Base-by-base conservation (phyloP, 2,113 vertebrate species). In the Tenrec ecaudatus region DNA sequence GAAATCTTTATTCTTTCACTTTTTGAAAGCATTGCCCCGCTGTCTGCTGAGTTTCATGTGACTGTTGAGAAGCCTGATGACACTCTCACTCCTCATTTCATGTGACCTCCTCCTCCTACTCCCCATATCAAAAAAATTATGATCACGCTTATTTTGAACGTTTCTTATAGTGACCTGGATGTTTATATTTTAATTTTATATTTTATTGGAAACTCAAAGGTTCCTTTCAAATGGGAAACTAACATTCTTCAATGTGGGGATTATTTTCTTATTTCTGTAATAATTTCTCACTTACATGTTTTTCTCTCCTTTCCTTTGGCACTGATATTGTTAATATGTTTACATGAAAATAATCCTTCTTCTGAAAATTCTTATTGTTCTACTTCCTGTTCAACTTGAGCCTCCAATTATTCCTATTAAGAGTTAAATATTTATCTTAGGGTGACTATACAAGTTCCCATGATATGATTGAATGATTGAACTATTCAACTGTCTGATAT, bases 1-100 rank as follows among this genome's bases (percentile, higher is more conserved):
- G 33, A 85, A 73, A 38, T 90, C 58, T 40, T 86, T 88, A 84
- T 95, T 76, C 36, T 86, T 82, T 47, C 69, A 9, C 4, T n/a
- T 57, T 92, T 92, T 82, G 22, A 89, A 94, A 83, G 29, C 27
- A 71, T 86, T 27, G 25, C 11, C 82, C 25, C 1, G 38, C 23
- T 91, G 12, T 75, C 53, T 73, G 1, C 20, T 11, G 68, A 22
- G 7, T 87, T 87, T 94, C n/a, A 38, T 1, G 23, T 53, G 22
- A 20, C 27, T 31, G 0, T 23, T 83, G 69, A 58, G 87, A 88
- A 82, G 10, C 80, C 58, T 87, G 57, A 27, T 64, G 69, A 64
- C 10, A 58, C 71, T 75, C 15, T 43, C 15, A 82, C 79, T 86
- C 20, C 19, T 71, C 0, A 33, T 57, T 76, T 94, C 81, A 8